phyloP scores from a whole-genome alignment of 2,888 invertebrate species.

The Petrolisthes manimaculis region DNA sequence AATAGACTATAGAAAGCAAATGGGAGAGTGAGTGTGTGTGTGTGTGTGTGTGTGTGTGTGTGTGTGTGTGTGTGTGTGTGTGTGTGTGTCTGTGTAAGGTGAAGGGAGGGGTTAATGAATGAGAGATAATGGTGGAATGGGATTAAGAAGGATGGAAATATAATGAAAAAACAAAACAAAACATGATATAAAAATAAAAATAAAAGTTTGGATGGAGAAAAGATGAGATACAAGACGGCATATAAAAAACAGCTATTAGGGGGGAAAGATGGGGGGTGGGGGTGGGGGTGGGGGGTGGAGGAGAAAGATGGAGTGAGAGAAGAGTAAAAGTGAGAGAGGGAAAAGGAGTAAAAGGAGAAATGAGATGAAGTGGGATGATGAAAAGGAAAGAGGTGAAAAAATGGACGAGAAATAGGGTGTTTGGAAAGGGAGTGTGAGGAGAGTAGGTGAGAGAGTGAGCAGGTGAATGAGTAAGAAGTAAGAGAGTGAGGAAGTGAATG shows the following conservation, averaged over 20 bases:
- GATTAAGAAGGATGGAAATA: neutral
- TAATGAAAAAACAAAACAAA: neutral
- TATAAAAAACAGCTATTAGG: neutral
- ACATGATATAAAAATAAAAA: neutral
- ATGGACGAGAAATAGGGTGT: neutral
- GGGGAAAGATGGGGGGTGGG: neutral
- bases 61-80: neutral
- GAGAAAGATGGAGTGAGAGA: neutral
- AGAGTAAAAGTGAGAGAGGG: conserved; percentile 11
- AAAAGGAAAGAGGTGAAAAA: neutral
- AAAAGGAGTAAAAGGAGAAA: neutral
- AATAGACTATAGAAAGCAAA: neutral
- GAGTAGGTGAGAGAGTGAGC: neutral
- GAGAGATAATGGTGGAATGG: neutral
- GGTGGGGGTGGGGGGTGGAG: neutral
- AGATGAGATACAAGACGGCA: neutral
- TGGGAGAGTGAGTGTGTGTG: neutral
- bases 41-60: neutral
- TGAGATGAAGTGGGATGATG: neutral
- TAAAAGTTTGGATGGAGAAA: neutral
- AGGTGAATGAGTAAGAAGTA: conserved; percentile 2
- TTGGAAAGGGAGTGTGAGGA: neutral
- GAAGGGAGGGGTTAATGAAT: neutral
- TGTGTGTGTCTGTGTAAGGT: neutral
- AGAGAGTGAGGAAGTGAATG: conserved; percentile 8